phyloP scores from a whole-genome alignment of 1,140 invertebrate species.

The Thaumatotibia leucotreta region DNA sequence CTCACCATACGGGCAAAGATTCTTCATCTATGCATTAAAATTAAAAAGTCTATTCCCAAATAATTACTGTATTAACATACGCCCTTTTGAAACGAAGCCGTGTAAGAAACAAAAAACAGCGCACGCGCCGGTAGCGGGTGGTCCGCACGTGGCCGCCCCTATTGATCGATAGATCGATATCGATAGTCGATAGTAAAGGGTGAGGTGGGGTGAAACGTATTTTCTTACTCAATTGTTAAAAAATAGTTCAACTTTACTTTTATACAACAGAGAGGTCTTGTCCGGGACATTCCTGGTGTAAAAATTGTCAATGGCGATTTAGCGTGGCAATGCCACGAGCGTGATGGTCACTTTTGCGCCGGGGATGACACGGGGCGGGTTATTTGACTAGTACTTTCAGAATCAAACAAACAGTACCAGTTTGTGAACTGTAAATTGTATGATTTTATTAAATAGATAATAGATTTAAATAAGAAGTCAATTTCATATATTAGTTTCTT shows the following conservation, averaged over 20 bases:
- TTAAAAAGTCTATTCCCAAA: neutral
- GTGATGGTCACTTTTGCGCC: too few relatives aligned
- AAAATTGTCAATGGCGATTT: too few relatives aligned
- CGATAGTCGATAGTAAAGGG: conserved; percentile 22
- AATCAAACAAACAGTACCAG: too few relatives aligned
- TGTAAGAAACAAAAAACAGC: conserved; percentile 38
- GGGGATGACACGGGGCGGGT: too few relatives aligned
- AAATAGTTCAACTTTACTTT: neutral
- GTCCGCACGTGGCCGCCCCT: conserved; percentile 59
- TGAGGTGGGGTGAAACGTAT: neutral
- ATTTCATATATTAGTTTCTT: too few relatives aligned
- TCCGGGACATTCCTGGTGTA: too few relatives aligned
- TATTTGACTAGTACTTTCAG: too few relatives aligned
- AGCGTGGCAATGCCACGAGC: too few relatives aligned
- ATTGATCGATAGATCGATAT: conserved; percentile 52
- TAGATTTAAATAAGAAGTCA: too few relatives aligned
- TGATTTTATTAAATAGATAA: too few relatives aligned
- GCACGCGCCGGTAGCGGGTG: conserved; percentile 62
- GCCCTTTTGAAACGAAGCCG: neutral
- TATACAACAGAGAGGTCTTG: too few relatives aligned
- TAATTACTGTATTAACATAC: neutral
- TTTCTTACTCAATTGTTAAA: neutral
- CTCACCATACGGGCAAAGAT: neutral
- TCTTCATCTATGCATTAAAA: neutral
- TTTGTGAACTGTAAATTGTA: too few relatives aligned